Base-by-base conservation (phyloP, 2,888 invertebrate genomes). In the Pinctada fucata region DNA sequence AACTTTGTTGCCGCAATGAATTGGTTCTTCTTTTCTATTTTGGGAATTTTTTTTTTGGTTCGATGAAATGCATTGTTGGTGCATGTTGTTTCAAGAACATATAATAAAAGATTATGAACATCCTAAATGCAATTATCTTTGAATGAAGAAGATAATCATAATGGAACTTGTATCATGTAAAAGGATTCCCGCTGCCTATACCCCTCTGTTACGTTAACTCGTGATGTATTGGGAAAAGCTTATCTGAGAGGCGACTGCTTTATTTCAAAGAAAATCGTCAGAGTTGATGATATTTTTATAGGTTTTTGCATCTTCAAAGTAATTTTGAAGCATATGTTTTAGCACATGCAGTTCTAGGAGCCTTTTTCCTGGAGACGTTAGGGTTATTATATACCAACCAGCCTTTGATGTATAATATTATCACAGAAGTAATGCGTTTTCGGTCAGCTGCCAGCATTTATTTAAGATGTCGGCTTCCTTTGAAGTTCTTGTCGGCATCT, bases 331-430 rank as follows among this genome's bases (percentile, higher is more conserved):
- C 74, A 74, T 74, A 74, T 74, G 74, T 66, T 74, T 48, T 50
- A 66, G 13, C 65, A 66, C 71, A 80, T 75, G 67, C 71, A 75
- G 66, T 66, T 66, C 72, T 71, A 68, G 52, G 71, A 76, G 48
- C 68, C 47, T 69, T 65, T 64, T 50, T 75, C 69, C 66, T 45
- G 75, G 73, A 78, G 70, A 75, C 73, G 72, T 71, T 77, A 78
- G 73, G 74, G 63, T 70, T 75, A 70, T 75, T 58, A 72, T 69
- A 68, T 78, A 65, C 58, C 58, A 58, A 66, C 66, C 74, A 65
- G 65, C 79, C 82, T 86, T 86, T 84, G 84, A 84, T 69, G 84
- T 84, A 82, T 77, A 84, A 84, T 84, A 79, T 81, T 82, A 86
- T 83, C 79, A 75, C 52, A 52, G 80, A 79, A 71, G 79, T 79